A percentile compares a stretch with the other conserved stretches of the same genome.
Conservation (phyloP, 30 jellyfish, hydroid and myxozoan species). For the Sanderia malayensis region DNA sequence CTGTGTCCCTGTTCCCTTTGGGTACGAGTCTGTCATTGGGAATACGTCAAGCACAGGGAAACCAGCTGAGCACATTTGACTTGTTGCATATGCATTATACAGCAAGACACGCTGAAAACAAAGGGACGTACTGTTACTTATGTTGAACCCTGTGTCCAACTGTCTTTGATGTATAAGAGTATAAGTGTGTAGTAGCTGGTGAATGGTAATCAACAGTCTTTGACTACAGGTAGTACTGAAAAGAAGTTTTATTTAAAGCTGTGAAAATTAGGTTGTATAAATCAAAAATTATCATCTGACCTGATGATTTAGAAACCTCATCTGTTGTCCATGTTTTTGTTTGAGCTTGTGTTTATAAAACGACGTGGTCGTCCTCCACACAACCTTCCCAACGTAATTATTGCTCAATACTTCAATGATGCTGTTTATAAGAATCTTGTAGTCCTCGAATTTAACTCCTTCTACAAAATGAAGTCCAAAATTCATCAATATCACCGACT, state of each 20-base stretch:
- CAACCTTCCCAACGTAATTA: slow-evolving; percentile 20
- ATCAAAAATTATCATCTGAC: slow-evolving; percentile 13
- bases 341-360: slow-evolving; percentile 52
- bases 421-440: slow-evolving; percentile 23
- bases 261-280: background rate
- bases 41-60: slow-evolving; percentile 55
- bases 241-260: background rate
- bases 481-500: slow-evolving; percentile 38
- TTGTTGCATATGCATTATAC: slow-evolving; percentile 64
- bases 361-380: slow-evolving; percentile 82
- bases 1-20: slow-evolving; percentile 55
- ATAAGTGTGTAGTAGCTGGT: background rate
- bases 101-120: slow-evolving; percentile 20
- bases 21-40: slow-evolving; percentile 66
- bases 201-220: too few relatives aligned
- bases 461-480: slow-evolving; percentile 71
- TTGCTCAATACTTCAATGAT: slow-evolving; percentile 22
- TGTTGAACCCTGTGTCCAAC: background rate
- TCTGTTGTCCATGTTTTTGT: slow-evolving; percentile 37
- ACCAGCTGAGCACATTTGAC: slow-evolving; percentile 66
- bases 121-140: background rate
- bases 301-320: slow-evolving; percentile 70
- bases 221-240: background rate
- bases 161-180: background rate
- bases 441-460: slow-evolving; percentile 41